Conservation (phyloP, 2,888 invertebrate genomes). For the Argyresthia albistria region DNA sequence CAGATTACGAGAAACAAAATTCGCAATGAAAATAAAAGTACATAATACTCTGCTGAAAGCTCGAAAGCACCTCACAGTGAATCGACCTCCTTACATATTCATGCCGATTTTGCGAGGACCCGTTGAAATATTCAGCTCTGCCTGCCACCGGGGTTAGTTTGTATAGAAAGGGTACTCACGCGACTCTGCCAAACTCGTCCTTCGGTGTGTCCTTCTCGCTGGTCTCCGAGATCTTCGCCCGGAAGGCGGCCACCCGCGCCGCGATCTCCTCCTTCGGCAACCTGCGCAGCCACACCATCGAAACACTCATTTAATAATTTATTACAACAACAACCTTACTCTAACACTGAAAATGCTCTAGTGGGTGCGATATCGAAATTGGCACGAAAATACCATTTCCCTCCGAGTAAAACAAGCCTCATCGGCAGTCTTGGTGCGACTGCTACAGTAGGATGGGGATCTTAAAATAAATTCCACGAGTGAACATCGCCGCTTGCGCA, state of each 20-base stretch:
- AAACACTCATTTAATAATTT: constrained; percentile 59
- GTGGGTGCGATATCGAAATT: not conserved
- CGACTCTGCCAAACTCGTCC: constrained; percentile 90
- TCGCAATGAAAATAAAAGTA: not conserved
- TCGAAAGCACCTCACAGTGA: not conserved
- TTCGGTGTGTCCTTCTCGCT: constrained; percentile 70
- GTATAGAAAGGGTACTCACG: constrained; percentile 40
- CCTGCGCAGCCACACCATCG: constrained; percentile 74
- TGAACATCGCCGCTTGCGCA: constrained; percentile 17
- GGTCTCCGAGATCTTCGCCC: constrained; percentile 85
- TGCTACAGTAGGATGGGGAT: constrained; percentile 29
- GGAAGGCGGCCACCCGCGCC: constrained; percentile 88
- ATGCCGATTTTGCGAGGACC: not conserved
- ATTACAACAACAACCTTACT: constrained; percentile 5
- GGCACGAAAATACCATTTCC: constrained; percentile 2
- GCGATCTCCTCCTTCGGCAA: constrained; percentile 89
- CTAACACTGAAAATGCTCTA: constrained; percentile 8
- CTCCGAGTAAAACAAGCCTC: constrained; percentile 1
- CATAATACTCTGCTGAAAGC: not conserved
- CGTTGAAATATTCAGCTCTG: not conserved
- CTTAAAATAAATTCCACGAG: constrained; percentile 33
- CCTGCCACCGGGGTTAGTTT: not conserved
- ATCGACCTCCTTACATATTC: not conserved
- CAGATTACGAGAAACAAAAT: not conserved
- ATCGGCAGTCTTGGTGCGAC: constrained; percentile 1